A percentile compares a stretch with the other conserved stretches of the same genome.
Conservation (phyloP, 2,888 invertebrate genomes). For the Priocnemis perturbator region DNA sequence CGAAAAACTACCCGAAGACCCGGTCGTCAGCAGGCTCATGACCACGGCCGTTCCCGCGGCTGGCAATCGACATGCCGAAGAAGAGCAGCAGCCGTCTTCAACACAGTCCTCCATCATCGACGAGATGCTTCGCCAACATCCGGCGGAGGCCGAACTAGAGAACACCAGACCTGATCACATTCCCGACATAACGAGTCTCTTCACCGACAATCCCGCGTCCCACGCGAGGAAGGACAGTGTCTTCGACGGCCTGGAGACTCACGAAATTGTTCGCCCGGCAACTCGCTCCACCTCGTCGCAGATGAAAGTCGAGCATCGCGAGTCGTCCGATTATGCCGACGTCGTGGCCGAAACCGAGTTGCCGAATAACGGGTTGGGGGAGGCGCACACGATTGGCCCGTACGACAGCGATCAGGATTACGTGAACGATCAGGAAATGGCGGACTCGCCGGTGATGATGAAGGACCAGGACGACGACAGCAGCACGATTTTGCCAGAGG, state of each 20-base stretch:
- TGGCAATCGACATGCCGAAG: conserved; percentile 64
- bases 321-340: conserved; percentile 53
- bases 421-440: conserved; percentile 74
- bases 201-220: conserved; percentile 76
- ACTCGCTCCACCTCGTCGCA: conserved; percentile 49
- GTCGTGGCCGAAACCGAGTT: conserved; percentile 52
- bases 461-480: conserved; percentile 70
- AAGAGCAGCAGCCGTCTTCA: conserved; percentile 77
- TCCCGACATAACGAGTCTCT: conserved; percentile 80
- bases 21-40: conserved; percentile 63
- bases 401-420: conserved; percentile 78
- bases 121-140: conserved; percentile 72
- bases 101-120: conserved; percentile 73
- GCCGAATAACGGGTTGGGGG: conserved; percentile 63
- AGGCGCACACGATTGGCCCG: conserved; percentile 79
- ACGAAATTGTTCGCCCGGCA: conserved; percentile 63
- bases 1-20: conserved; percentile 57
- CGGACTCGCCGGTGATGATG: conserved; percentile 41
- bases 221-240: conserved; percentile 64
- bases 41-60: conserved; percentile 57
- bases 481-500: conserved; percentile 71
- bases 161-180: conserved; percentile 76
- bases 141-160: conserved; percentile 73
- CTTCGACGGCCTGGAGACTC: conserved; percentile 70
- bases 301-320: conserved; percentile 59